Percentiles rank a stretch among this genome's conserved stretches.
Conservation (phyloP, 2,888 invertebrate species). For the Ochropacha duplaris region DNA sequence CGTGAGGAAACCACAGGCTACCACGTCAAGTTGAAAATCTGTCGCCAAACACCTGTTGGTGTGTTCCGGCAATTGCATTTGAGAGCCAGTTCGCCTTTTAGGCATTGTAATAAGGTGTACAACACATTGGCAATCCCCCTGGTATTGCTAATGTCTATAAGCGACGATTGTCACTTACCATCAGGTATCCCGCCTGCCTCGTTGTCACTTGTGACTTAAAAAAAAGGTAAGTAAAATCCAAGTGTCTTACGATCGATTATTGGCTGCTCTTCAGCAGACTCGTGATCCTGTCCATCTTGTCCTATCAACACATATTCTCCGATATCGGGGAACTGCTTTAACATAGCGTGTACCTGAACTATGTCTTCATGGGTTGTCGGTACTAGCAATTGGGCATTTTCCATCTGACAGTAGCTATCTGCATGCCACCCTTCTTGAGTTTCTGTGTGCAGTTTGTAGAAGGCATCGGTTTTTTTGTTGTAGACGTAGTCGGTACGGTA, state of each 20-base stretch:
- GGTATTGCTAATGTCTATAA: no score
- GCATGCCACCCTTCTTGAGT: constrained; percentile 8
- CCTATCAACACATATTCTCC: constrained; percentile 33
- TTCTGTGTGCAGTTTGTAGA: constrained; percentile 50
- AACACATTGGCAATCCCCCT: no score
- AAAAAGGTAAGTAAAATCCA: no score
- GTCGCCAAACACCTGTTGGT: no score
- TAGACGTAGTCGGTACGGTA: constrained; percentile 47
- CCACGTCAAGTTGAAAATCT: no score
- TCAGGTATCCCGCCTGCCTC: no score
- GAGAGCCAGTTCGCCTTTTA: no score
- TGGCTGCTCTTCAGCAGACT: constrained; percentile 32
- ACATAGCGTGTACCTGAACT: constrained; percentile 36
- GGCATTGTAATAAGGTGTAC: no score
- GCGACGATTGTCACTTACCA: no score
- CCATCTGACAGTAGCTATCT: constrained; percentile 24
- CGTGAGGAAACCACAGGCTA: no score
- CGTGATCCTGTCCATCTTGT: constrained; percentile 32
- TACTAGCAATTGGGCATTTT: constrained; percentile 39
- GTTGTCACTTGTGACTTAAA: no score
- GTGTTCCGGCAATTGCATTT: no score
- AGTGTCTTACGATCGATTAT: constrained; percentile 28
- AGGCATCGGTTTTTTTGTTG: constrained; percentile 36
- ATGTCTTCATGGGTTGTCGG: constrained; percentile 27
- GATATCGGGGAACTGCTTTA: constrained; percentile 46